Evolutionary conservation across 2,888 invertebrate genomes (phyloP).

Genomic region (Microplitis deprimator): DNA sequence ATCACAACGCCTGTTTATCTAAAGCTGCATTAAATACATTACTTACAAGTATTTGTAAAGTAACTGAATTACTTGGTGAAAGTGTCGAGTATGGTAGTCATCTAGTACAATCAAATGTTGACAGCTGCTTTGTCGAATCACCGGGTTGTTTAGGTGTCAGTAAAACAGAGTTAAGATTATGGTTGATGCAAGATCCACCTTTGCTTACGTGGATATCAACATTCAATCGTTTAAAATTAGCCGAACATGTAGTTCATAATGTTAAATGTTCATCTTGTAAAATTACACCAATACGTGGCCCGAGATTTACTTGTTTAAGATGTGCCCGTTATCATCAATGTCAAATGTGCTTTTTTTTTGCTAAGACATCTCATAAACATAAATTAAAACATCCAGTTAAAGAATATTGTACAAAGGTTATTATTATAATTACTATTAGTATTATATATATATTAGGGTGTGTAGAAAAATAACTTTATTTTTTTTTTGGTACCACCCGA

Average conservation of each 20-base stretch:
- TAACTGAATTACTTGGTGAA: constrained; percentile 77
- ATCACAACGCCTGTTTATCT: constrained; percentile 83
- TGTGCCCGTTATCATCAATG: constrained; percentile 80
- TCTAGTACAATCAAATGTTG: constrained; percentile 78
- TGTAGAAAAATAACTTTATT: too few relatives aligned
- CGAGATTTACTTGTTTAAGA: constrained; percentile 78
- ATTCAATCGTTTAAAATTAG: constrained; percentile 76
- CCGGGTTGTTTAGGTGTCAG: constrained; percentile 81
- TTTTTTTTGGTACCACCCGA: too few relatives aligned
- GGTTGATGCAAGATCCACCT: constrained; percentile 79
- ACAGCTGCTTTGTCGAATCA: constrained; percentile 82
- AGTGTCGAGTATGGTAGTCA: constrained; percentile 77
- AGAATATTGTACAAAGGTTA: constrained; percentile 75
- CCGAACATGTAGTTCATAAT: constrained; percentile 76
- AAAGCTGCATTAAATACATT: constrained; percentile 77
- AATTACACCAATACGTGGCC: constrained; percentile 75
- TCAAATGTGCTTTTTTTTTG: constrained; percentile 79
- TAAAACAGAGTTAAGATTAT: constrained; percentile 79
- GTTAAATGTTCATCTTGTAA: constrained; percentile 78
- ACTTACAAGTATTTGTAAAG: constrained; percentile 76
- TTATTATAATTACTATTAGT: neutral
- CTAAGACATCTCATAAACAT: constrained; percentile 76
- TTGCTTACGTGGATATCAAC: constrained; percentile 79
- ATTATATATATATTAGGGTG: too few relatives aligned
- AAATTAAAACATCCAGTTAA: constrained; percentile 79